Conservation (phyloP, 2,797 vertebrate species). For the Hypotaenidia okinawae region DNA sequence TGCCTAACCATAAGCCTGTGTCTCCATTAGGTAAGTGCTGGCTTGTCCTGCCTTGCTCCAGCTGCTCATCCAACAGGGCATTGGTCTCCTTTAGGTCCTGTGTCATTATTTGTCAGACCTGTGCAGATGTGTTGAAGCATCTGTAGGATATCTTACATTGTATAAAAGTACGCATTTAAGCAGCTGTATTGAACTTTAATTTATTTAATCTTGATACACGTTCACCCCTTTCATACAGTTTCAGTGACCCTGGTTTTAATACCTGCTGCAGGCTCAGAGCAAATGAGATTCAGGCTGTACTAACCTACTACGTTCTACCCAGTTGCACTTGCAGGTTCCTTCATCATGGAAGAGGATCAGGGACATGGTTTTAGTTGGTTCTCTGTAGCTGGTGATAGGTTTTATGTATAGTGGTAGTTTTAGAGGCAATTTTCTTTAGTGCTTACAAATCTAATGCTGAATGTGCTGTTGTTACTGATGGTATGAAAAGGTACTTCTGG, state of each 20-base stretch:
- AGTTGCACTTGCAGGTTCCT: not conserved
- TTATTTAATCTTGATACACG: not conserved
- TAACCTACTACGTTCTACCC: not conserved
- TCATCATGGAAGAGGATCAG: not conserved
- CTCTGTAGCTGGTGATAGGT: not conserved
- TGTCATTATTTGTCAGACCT: not conserved
- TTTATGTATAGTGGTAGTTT: not conserved
- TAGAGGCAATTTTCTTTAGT: not conserved
- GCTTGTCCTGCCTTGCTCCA: not conserved
- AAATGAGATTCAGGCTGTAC: not conserved
- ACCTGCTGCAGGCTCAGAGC: not conserved
- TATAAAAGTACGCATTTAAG: not conserved
- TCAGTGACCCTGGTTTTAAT: not conserved
- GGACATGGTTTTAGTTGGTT: not conserved
- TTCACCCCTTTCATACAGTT: not conserved
- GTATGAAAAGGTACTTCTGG: not conserved
- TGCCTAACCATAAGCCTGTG: not conserved
- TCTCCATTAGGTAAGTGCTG: not conserved
- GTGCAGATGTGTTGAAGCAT: not conserved
- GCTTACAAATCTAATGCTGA: not conserved
- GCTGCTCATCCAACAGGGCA: not conserved
- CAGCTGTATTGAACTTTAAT: not conserved
- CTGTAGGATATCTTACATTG: not conserved
- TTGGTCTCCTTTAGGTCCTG: not conserved
- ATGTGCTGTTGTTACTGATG: not conserved